These are phyloP conservation scores for Trypoxylus dichotomus DNA, from an alignment of 1,140 invertebrate species.

Conservation along the genomic window DNA sequence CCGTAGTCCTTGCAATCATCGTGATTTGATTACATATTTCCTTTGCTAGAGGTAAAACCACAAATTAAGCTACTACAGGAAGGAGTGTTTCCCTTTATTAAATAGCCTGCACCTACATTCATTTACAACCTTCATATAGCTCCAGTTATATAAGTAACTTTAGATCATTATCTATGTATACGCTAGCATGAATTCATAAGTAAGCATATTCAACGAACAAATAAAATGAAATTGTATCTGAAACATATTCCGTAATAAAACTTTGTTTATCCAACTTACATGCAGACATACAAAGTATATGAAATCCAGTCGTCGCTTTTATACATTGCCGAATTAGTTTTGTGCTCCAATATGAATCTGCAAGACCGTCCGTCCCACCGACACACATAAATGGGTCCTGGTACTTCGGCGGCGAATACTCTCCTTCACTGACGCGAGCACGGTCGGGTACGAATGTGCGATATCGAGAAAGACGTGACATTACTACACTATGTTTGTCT, in stretches of 20 bases:
- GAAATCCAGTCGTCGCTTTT: background rate
- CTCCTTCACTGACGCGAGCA: background rate
- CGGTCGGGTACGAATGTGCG: background rate
- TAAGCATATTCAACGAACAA: background rate
- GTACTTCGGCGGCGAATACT: background rate
- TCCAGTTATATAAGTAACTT: too few species aligned
- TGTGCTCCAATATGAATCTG: background rate
- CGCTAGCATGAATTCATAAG: background rate
- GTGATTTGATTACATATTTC: too few species aligned
- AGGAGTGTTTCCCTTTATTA: too few species aligned
- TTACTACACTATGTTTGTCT: conserved; percentile 43
- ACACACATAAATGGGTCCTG: background rate
- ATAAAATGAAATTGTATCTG: background rate
- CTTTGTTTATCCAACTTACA: background rate
- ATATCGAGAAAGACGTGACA: conserved; percentile 32
- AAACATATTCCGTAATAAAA: background rate
- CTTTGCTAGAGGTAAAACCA: too few species aligned
- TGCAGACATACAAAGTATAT: background rate
- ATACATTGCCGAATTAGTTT: background rate
- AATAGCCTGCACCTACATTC: too few species aligned
- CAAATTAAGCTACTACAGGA: too few species aligned
- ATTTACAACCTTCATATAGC: too few species aligned
- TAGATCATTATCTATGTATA: too few species aligned
- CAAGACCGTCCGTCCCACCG: background rate
- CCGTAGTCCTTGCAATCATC: too few species aligned